Evolutionary conservation across 2,113 vertebrate genomes (phyloP), one percentile per base, ranked within the genome.

Genomic region (Orycteropus afer): DNA sequence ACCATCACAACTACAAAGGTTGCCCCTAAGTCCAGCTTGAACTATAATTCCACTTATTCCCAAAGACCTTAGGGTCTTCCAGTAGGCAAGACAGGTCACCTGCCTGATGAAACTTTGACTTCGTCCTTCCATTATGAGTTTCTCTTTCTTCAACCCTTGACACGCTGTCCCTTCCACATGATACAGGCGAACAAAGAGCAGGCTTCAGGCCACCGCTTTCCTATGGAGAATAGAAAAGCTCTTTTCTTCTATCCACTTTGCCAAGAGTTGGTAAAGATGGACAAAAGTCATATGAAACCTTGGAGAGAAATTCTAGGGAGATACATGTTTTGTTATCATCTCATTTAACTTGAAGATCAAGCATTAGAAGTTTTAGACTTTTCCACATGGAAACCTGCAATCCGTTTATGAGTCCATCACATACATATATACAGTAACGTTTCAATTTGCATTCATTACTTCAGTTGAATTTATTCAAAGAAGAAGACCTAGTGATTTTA

Each of bases 401-500:
- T 18, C 32, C 42, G n/a, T 0, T 7, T 37, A 55, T 4, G 4
- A 74, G 32, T 49, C 45, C 22, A 2, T 1, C 51, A 74, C 3
- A 22, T 34, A 65, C 17, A 34, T 17, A 32, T 0, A 29, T 27
- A 45, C 1, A 3, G 2, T 14, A 27, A 11, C 18, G 7, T 86
- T 96, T 95, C 10, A 17, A 95, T 93, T 90, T 95, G 78, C 0
- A 0, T 49, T 78, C 92, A 80, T 74, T 89, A 37, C 83, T 97
- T 76, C 2, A 3, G 53, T 42, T 57, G 95, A 97, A 96, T 92
- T 96, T 95, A 97, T 97, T 97, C 34, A 91, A 88, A 53, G 57
- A 85, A 78, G 91, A 94, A 95, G 90, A 96, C 34, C 89, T 86
- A 27, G 87, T 59, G 95, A 88, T 89, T 97, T 97, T 94, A 96